Conservation (phyloP, 2,797 vertebrate species). For the Microctenopoma steveboyesi region DNA sequence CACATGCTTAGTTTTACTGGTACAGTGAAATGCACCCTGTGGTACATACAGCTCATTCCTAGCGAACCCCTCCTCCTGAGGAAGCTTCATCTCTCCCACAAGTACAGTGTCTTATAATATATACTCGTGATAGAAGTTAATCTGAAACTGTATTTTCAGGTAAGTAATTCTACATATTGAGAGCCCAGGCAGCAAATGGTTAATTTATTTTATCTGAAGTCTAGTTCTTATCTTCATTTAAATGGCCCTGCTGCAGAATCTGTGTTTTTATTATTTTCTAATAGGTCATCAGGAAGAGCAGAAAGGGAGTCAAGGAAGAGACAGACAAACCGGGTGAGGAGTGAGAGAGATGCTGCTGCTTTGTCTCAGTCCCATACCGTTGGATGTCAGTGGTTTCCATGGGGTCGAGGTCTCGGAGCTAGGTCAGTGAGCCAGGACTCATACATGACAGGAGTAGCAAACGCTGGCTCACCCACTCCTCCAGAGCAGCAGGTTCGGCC, state of each 20-base stretch:
- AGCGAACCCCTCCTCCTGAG: too few species aligned
- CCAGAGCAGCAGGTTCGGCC: conserved; percentile 56
- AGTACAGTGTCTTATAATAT: too few species aligned
- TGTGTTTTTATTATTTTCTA: conserved; percentile 4
- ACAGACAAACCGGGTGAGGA: conserved; percentile 58
- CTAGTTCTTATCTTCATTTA: background rate
- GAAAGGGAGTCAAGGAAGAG: conserved; percentile 58
- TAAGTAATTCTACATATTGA: too few species aligned
- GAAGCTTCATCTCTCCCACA: too few species aligned
- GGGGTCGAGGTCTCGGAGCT: conserved; percentile 59
- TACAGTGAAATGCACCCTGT: too few species aligned
- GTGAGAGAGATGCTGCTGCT: conserved; percentile 71
- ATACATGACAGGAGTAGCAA: conserved; percentile 21
- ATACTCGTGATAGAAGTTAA: too few species aligned
- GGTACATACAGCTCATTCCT: too few species aligned
- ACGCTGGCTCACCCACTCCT: conserved; percentile 30
- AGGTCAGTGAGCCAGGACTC: conserved; percentile 71
- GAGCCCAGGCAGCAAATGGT: too few species aligned
- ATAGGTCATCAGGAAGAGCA: conserved; percentile 56
- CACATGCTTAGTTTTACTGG: too few species aligned
- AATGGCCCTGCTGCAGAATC: background rate
- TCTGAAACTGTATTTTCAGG: too few species aligned
- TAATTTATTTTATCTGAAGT: background rate
- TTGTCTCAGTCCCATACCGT: conserved; percentile 75
- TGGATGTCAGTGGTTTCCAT: conserved; percentile 78